These are phyloP conservation scores for Galago senegalensis DNA, from an alignment of 2,797 vertebrate species.

Conservation along the genomic window DNA sequence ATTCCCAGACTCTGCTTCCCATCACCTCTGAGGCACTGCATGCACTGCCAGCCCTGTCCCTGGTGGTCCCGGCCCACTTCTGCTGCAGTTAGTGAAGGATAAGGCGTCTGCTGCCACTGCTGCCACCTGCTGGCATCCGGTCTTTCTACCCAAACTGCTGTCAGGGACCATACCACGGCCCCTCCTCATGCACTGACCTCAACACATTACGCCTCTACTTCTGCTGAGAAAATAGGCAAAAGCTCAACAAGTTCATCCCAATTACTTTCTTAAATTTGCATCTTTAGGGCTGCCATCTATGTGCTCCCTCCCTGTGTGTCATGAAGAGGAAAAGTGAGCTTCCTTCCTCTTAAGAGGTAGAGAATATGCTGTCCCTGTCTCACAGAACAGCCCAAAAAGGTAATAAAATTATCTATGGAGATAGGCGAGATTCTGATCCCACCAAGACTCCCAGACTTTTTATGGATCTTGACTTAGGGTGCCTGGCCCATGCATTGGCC, in stretches of 20 bases:
- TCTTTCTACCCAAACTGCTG: neutral
- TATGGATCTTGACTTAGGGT: neutral
- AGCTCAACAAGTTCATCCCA: neutral
- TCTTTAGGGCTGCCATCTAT: neutral
- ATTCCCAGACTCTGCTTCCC: neutral
- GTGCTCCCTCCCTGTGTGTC: neutral
- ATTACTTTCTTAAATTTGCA: neutral
- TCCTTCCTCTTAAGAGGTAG: neutral
- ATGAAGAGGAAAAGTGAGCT: neutral
- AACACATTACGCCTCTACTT: neutral
- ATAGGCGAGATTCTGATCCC: neutral
- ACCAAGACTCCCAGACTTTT: neutral
- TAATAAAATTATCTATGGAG: neutral
- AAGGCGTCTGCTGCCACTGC: neutral
- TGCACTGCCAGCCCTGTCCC: neutral
- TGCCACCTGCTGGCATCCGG: neutral
- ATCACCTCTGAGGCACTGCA: neutral
- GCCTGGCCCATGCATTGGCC: neutral
- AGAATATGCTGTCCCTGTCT: neutral
- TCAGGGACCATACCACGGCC: neutral
- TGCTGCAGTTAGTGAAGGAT: neutral
- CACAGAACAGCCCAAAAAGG: neutral
- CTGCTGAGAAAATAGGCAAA: constrained; percentile 3
- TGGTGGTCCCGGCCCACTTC: neutral
- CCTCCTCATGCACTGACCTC: neutral